Base-by-base conservation (phyloP, 2,113 vertebrate genomes). In the Mormoops blainvillei region DNA sequence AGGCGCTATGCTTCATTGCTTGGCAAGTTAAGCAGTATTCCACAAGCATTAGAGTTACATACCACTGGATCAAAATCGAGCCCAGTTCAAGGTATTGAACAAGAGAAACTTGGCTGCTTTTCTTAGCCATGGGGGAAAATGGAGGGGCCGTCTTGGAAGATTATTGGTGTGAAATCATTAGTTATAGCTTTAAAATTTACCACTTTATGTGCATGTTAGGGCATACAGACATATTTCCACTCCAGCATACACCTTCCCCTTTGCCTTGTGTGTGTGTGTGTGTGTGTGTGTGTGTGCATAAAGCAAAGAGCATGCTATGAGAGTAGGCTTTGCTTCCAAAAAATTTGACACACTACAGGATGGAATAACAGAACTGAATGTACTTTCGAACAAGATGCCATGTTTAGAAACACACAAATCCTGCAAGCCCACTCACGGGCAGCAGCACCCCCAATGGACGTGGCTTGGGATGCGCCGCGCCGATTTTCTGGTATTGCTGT, bases 141-240 rank as follows among this genome's bases (percentile, higher is more conserved):
- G 97, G 97, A 98, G 95, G 94, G 94, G 87, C 89, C 93, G 97
- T 97, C 94, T 96, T 50, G 94, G 95, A 96, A 97, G 94, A 94
- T 96, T 97, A 98, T 80, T 98, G 95, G 97, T 97, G 90, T 96
- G 87, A 98, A 98, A 98, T 98, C 87, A 15, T 98, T 98, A 96
- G 93, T 97, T 98, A 96, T 18, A 96, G 86, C 45, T 82, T 96
- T 41, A 54, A 82, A 86, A 93, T 74, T 63, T 52, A 48, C 71
- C 31, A 70, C 48, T 77, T 31, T 61, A 16, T 20, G 12, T n/a
- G 43, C 68, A n/a, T 76, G 36, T 92, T 77, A 94, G 82, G 54
- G 76, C 45, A 80, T 36, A 48, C 0, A 87, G 56, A 77, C 8
- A 95, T 97, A 71, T 96, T 98, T 95, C 50, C 50, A 90, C 12